Evolutionary conservation across 2,113 vertebrate species (phyloP).

Genomic region (Rhombomys opimus): DNA sequence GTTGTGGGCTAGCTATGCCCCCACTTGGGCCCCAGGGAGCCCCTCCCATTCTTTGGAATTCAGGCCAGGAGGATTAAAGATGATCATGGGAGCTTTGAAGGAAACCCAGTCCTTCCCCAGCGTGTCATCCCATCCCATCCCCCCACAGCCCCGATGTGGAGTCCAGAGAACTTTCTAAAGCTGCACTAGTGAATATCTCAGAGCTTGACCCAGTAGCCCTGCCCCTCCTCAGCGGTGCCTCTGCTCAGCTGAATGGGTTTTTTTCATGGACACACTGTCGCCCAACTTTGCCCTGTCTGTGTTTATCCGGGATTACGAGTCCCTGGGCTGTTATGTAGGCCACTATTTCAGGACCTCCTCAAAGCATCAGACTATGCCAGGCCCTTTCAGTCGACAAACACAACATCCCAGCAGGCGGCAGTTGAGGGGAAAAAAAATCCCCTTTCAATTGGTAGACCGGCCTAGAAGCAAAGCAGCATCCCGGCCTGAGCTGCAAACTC

Average conservation of each 20-base stretch:
- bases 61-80: not conserved
- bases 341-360: not conserved
- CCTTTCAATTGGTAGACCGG: not conserved
- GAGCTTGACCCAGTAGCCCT: not conserved
- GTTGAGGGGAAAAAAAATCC: not conserved
- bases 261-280: not conserved
- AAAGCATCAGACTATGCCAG: not conserved
- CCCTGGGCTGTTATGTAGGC: not conserved
- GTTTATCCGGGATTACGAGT: not conserved
- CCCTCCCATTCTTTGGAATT: not conserved
- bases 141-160: rapidly evolving
- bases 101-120: not conserved
- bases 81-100: not conserved
- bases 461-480: rapidly evolving
- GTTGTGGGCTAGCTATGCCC: not conserved
- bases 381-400: not conserved
- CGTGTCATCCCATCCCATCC: not conserved
- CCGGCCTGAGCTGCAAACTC: not conserved
- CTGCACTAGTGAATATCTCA: rapidly evolving
- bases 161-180: not conserved
- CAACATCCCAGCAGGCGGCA: not conserved
- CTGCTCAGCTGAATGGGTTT: rapidly evolving
- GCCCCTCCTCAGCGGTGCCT: rapidly evolving
- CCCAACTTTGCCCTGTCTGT: not conserved
- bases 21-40: rapidly evolving